These are phyloP conservation scores for Anastatus disparis DNA, from an alignment of 1,140 invertebrate species.

Conservation along the genomic window DNA sequence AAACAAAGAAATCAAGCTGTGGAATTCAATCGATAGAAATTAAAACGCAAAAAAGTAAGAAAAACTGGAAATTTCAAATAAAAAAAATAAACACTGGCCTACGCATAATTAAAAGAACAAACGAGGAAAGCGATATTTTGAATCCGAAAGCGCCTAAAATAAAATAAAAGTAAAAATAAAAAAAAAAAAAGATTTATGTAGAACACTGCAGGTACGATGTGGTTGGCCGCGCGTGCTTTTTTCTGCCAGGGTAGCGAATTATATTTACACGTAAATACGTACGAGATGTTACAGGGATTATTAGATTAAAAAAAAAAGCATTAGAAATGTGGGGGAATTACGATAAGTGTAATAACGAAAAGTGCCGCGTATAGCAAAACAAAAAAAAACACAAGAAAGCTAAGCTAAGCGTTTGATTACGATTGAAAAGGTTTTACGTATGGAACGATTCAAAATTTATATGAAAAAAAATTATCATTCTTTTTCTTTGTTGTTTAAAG, in stretches of 20 bases:
- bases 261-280: conserved; percentile 21
- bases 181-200: no score
- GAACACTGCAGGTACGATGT: background rate
- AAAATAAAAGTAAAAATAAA: background rate
- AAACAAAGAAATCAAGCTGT: conserved; percentile 27
- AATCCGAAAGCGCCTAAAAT: conserved; percentile 27
- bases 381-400: no score
- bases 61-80: no score
- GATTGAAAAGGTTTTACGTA: background rate
- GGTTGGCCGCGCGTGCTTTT: background rate
- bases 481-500: no score
- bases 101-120: background rate
- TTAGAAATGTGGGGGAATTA: no score
- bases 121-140: background rate
- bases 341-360: conserved; percentile 12
- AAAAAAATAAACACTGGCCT: conserved; percentile 27
- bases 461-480: no score
- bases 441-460: no score
- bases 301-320: background rate
- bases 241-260: background rate
- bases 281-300: conserved; percentile 32
- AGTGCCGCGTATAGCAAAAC: conserved; percentile 29
- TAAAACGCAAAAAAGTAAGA: background rate
- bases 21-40: conserved; percentile 36
- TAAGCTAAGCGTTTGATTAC: conserved; percentile 8